Percentiles rank a stretch among this genome's conserved stretches.
Conservation (phyloP, 2,797 vertebrate genomes). For the Discoglossus pictus region DNA sequence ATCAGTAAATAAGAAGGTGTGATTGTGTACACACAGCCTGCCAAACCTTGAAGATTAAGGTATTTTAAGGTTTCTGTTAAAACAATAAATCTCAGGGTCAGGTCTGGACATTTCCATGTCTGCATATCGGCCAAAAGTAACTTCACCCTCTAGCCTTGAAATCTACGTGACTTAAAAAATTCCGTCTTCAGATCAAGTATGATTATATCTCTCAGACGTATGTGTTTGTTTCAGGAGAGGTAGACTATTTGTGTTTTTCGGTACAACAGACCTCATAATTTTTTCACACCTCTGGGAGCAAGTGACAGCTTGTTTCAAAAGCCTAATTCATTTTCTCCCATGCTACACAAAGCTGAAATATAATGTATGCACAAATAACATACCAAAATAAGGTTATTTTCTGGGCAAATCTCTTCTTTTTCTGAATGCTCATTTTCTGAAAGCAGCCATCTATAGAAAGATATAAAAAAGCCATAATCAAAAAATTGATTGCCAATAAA, state of each 20-base stretch:
- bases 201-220: slow-evolving; percentile 53
- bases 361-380: slow-evolving; percentile 55
- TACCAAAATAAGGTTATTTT: slow-evolving; percentile 50
- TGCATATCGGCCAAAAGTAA: slow-evolving; percentile 1
- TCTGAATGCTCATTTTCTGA: slow-evolving; percentile 38
- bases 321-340: slow-evolving; percentile 54
- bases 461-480: slow-evolving; percentile 24
- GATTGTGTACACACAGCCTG: no score
- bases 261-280: slow-evolving; percentile 66
- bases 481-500: slow-evolving; percentile 45
- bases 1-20: no score
- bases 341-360: slow-evolving; percentile 49
- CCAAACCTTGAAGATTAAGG: no score
- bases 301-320: slow-evolving; percentile 66
- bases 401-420: slow-evolving; percentile 46
- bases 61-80: no score
- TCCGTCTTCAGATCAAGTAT: slow-evolving; percentile 52
- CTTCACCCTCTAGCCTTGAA: slow-evolving; percentile 27
- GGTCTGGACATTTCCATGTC: no score
- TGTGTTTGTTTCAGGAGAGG: slow-evolving; percentile 60
- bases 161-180: slow-evolving; percentile 36
- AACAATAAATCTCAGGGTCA: no score
- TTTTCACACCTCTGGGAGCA: slow-evolving; percentile 69
- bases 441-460: slow-evolving; percentile 36
- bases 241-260: slow-evolving; percentile 60